phyloP scores from a whole-genome alignment of 2,888 invertebrate species.

The Leptura quadrifasciata region DNA sequence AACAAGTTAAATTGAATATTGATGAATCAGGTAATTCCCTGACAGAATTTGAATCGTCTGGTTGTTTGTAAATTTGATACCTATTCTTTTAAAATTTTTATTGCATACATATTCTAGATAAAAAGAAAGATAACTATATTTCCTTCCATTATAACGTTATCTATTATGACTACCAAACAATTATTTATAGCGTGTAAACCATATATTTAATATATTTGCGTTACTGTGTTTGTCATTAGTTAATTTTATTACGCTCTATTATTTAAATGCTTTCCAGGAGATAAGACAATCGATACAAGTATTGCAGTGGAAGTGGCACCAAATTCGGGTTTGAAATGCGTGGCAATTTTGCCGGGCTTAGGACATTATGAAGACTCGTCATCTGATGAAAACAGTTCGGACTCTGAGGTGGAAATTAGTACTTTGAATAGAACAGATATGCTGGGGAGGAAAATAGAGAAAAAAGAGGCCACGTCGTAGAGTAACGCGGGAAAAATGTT shows the following conservation, averaged over 20 bases:
- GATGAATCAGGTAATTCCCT: conserved; percentile 47
- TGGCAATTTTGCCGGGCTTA: conserved; percentile 89
- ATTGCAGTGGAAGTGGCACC: conserved; percentile 43
- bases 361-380: conserved; percentile 86
- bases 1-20: conserved; percentile 48
- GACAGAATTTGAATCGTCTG: too few species aligned
- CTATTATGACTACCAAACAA: background rate
- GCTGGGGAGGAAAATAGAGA: conserved; percentile 62
- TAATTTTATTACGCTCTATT: background rate
- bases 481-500: background rate
- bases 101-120: too few species aligned
- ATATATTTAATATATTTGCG: too few species aligned
- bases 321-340: conserved; percentile 78
- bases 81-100: too few species aligned
- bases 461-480: conserved; percentile 30
- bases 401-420: conserved; percentile 74
- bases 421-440: conserved; percentile 57
- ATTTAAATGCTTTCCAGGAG: conserved; percentile 28
- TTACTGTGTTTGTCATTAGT: too few species aligned
- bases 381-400: conserved; percentile 78
- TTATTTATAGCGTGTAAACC: background rate
- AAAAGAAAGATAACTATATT: too few species aligned
- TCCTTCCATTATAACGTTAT: too few species aligned
- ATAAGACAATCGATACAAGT: conserved; percentile 35
- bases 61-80: too few species aligned